Conservation (phyloP, 2,888 invertebrate species). For the Callinectes sapidus region DNA sequence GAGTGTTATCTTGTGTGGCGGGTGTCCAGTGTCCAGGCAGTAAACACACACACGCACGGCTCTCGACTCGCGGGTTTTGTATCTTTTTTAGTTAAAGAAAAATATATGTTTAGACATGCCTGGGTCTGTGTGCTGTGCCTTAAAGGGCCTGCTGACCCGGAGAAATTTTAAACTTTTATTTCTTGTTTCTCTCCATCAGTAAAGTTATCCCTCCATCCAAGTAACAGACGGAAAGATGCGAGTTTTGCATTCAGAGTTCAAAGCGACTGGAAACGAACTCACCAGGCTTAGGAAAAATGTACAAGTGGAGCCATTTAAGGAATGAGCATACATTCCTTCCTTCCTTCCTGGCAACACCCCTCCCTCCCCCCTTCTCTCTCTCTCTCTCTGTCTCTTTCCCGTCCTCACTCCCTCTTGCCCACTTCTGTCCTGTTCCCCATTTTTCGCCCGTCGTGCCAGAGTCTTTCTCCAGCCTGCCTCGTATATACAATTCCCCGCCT, state of each 20-base stretch:
- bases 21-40: constrained; percentile 27
- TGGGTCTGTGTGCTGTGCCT: neutral
- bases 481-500: constrained; percentile 33
- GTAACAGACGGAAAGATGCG: constrained; percentile 1
- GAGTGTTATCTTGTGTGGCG: constrained; percentile 22
- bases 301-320: constrained; percentile 7
- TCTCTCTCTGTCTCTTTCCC: no score
- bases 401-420: neutral
- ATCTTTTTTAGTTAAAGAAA: constrained; percentile 5
- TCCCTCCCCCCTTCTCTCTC: no score
- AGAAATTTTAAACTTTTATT: neutral
- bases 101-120: neutral
- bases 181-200: neutral
- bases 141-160: neutral
- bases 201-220: neutral
- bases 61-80: neutral
- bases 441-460: neutral
- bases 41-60: constrained; percentile 17
- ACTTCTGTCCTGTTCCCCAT: neutral
- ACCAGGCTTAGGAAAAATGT: neutral
- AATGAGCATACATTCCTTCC: constrained; percentile 21
- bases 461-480: neutral
- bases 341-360: neutral
- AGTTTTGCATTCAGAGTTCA: neutral
- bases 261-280: constrained; percentile 25